Evolutionary conservation across 2,113 vertebrate species (phyloP).

Genomic region (Calypte anna): DNA sequence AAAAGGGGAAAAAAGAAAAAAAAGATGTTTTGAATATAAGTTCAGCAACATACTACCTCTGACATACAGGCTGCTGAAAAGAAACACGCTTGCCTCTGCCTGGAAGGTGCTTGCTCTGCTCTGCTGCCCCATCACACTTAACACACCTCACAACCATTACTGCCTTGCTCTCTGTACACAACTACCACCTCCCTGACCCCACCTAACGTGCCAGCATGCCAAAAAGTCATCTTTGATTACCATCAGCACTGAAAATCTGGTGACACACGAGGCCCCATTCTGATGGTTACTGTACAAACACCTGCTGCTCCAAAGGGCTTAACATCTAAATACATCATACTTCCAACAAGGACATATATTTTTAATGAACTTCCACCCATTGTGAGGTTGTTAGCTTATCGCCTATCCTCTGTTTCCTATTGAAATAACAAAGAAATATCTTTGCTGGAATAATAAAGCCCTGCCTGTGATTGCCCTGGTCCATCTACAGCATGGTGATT

Average conservation of each 20-base stretch:
- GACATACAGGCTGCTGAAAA: slow-evolving; percentile 23
- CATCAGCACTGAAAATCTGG: background rate
- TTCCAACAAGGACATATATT: slow-evolving; percentile 35
- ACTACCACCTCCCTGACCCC: background rate
- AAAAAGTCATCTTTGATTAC: background rate
- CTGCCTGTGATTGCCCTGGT: background rate
- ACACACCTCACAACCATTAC: background rate
- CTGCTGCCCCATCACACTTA: background rate
- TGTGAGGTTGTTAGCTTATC: slow-evolving; percentile 55
- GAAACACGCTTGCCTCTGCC: background rate
- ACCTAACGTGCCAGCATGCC: background rate
- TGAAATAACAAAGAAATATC: slow-evolving; percentile 54
- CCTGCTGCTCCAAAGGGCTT: slow-evolving; percentile 14
- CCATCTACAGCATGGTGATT: background rate
- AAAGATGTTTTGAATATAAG: background rate
- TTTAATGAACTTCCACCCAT: slow-evolving; percentile 62
- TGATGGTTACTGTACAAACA: background rate
- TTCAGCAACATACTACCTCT: slow-evolving; percentile 61
- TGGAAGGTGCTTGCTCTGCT: background rate
- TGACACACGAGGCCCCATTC: background rate
- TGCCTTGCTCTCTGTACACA: background rate
- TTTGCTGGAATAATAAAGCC: slow-evolving; percentile 31
- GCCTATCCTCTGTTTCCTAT: slow-evolving; percentile 36
- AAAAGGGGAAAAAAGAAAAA: background rate
- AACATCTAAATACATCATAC: background rate